These are phyloP conservation scores for Platyrinchus mystaceus DNA, from an alignment of 2,797 vertebrate species.

Conservation along the genomic window DNA sequence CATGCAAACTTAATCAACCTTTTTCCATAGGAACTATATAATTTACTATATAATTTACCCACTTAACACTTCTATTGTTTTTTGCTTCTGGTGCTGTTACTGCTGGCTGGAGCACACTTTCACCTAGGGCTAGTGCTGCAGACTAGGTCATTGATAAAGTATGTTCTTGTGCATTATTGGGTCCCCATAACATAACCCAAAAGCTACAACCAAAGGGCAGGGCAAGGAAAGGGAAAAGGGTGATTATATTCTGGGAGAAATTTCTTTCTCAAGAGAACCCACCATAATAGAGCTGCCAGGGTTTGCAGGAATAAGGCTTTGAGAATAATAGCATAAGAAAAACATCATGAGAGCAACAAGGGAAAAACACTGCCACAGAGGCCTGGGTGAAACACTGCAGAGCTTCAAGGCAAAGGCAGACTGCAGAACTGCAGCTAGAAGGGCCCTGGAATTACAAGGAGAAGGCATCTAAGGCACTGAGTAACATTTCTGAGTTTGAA, in stretches of 20 bases:
- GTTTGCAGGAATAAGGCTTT: neutral
- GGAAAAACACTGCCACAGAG: neutral
- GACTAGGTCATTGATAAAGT: neutral
- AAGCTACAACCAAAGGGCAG: neutral
- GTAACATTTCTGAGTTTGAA: neutral
- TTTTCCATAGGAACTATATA: neutral
- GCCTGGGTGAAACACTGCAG: neutral
- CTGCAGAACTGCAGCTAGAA: neutral
- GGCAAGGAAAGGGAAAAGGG: neutral
- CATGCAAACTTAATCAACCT: neutral
- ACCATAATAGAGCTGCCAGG: neutral
- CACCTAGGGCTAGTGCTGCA: neutral
- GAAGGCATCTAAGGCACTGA: neutral
- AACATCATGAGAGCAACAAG: neutral
- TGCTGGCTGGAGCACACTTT: neutral
- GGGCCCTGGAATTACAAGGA: neutral
- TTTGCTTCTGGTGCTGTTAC: neutral
- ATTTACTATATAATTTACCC: neutral
- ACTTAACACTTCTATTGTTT: fast-evolving
- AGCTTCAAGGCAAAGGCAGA: neutral
- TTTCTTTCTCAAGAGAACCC: neutral
- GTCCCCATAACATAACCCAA: neutral
- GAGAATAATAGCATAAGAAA: neutral
- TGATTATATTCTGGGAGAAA: neutral
- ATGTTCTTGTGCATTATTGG: neutral